A percentile compares a stretch with the other conserved stretches of the same genome.
phyloP scores from a whole-genome alignment of 2,888 invertebrate genomes.

The Caenorhabditis sp. region DNA sequence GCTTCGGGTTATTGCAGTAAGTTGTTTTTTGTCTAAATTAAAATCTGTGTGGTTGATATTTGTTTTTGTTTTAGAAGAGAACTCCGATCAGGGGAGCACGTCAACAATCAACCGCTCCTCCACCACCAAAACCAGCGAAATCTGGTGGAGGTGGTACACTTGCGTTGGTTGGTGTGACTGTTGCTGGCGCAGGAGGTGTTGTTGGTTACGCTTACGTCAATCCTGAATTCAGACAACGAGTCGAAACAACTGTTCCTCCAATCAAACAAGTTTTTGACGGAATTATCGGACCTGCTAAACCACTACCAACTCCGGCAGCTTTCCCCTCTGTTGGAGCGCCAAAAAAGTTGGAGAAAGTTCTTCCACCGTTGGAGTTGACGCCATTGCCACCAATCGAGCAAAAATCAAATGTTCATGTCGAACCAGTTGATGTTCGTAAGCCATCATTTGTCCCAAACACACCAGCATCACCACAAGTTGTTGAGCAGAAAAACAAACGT shows the following conservation, averaged over 20 bases:
- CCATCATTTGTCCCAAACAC: constrained; percentile 20
- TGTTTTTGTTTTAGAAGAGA: constrained; percentile 32
- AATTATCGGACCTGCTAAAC: constrained; percentile 41
- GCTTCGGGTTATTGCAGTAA: not conserved
- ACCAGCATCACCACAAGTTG: constrained; percentile 28
- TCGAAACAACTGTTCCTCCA: constrained; percentile 55
- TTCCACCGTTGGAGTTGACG: constrained; percentile 36
- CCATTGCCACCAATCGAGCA: constrained; percentile 44
- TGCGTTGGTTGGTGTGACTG: constrained; percentile 33
- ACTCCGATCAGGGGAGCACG: constrained; percentile 44
- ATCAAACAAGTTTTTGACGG: constrained; percentile 53
- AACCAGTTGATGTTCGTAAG: constrained; percentile 61
- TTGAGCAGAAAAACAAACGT: constrained; percentile 39
- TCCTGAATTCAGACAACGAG: constrained; percentile 55
- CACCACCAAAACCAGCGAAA: constrained; percentile 33
- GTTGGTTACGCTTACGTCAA: constrained; percentile 63
- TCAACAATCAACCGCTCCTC: constrained; percentile 41
- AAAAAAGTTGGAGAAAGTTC: constrained; percentile 44
- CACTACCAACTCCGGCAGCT: not conserved
- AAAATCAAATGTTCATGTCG: constrained; percentile 47
- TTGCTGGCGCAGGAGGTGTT: constrained; percentile 58
- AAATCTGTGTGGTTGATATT: not conserved
- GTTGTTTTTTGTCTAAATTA: not conserved
- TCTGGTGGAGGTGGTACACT: constrained; percentile 43
- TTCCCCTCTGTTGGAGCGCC: constrained; percentile 20